A percentile compares a stretch with the other conserved stretches of the same genome.
phyloP scores from a whole-genome alignment of 2,113 vertebrate species.

The Solenodon paradoxus region DNA sequence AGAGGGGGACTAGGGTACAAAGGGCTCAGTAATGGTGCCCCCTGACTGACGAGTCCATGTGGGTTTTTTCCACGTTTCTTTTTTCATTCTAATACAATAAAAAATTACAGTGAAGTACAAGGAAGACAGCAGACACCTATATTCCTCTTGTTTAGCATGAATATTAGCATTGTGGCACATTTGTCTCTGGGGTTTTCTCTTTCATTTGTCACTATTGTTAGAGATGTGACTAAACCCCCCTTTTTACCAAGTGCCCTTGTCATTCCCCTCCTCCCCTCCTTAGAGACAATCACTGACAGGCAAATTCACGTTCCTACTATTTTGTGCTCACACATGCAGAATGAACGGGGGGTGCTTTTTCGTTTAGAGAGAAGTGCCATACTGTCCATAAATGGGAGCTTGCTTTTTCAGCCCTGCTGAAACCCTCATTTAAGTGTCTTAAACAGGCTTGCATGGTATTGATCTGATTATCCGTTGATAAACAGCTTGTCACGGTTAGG shows the following conservation, averaged over 20 bases:
- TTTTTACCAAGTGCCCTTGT: neutral
- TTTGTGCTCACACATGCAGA: neutral
- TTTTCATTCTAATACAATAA: neutral
- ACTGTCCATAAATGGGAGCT: neutral
- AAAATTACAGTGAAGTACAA: neutral
- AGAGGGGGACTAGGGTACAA: neutral
- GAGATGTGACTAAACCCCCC: neutral
- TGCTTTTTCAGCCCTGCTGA: neutral
- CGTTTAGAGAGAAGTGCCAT: neutral
- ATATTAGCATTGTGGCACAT: neutral
- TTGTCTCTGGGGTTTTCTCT: neutral
- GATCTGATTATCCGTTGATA: neutral
- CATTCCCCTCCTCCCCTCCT: neutral
- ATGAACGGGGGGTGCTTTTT: neutral
- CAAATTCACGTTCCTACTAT: neutral
- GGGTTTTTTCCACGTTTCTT: neutral
- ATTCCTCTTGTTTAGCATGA: neutral
- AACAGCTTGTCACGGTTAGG: neutral
- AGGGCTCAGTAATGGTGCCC: rapidly evolving
- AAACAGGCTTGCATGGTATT: neutral
- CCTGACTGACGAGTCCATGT: no score
- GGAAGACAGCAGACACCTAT: neutral
- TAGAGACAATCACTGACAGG: neutral
- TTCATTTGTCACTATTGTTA: neutral
- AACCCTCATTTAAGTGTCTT: neutral